Base-by-base conservation (phyloP, 2,113 vertebrate species). In the Silurus asotus region DNA sequence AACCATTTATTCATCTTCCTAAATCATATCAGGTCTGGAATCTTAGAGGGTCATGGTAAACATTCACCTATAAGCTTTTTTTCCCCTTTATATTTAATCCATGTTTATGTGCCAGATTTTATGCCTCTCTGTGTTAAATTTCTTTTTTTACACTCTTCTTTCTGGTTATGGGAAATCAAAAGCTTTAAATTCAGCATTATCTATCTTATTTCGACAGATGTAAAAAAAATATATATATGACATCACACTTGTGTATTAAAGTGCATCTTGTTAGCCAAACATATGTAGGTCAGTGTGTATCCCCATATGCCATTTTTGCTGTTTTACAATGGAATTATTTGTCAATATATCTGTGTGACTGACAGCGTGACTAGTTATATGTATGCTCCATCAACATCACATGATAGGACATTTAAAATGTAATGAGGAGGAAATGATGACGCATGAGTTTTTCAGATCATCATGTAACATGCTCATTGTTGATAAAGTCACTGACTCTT, bases 391-490 rank as follows among this genome's bases (percentile, higher is more conserved):
- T 55, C 23, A 55, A 9, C 45, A 51, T 6, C 67, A 84, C 53
- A 72, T 59, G 82, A 74, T 15, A 17, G 56, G 5, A 75, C 55
- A 61, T 74, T 74, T 62, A 53, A 76, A 25, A 84, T 76, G 58
- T 51, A 62, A 25, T 49, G 69, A 75, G 37, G 37, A 15, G 55
- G 19, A 81, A 80, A 84, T 17, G 15, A 70, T 82, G 48, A 83
- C 45, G 58, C 37, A 49, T 20, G 45, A 76, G 70, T 76, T 84
- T 62, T n/a, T 62, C 4, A 53, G 19, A 48, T 51, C 70, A 62
- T 10, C 48, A 69, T 51, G 17, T n/a, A 28, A 49, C 37, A 11
- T 25, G 49, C 6, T n/a, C 49, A 61, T 7, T 75, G 69, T 10
- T 45, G 15, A 58, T 61, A 49, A 72, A 70, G 81, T 58, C 53